phyloP scores from a whole-genome alignment of 2,113 vertebrate genomes.

The Heptranchias perlo region DNA sequence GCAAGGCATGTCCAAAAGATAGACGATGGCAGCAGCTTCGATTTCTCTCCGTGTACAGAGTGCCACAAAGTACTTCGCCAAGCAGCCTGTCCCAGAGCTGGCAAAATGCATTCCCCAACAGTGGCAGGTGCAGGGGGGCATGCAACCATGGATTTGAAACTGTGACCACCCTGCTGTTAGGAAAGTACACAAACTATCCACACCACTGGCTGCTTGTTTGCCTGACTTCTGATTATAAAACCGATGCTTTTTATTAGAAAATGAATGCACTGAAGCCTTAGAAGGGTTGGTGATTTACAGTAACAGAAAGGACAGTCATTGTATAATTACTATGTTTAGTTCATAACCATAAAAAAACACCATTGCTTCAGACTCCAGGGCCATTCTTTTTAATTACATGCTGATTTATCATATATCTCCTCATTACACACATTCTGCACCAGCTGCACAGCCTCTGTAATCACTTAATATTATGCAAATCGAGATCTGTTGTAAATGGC shows the following conservation, averaged over 20 bases:
- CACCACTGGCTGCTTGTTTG: neutral
- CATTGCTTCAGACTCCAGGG: conserved; percentile 40
- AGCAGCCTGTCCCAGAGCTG: neutral
- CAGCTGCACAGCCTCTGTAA: conserved; percentile 48
- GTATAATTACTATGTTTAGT: conserved; percentile 16
- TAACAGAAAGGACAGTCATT: conserved; percentile 9
- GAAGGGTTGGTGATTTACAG: neutral
- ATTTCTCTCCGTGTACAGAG: too few species aligned
- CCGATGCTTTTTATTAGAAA: neutral
- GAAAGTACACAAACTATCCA: neutral
- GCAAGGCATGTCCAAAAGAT: too few species aligned
- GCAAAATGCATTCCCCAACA: neutral
- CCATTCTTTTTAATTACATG: conserved; percentile 44
- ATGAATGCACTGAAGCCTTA: neutral
- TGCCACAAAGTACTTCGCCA: neutral
- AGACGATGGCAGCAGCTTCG: too few species aligned
- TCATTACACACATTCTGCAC: conserved; percentile 45
- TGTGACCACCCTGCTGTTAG: neutral
- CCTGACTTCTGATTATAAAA: neutral
- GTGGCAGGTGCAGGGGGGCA: neutral
- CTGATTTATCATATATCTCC: conserved; percentile 48
- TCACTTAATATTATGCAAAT: conserved; percentile 54
- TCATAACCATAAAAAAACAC: conserved; percentile 39
- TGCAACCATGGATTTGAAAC: neutral
- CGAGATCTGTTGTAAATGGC: conserved; percentile 45